Evolutionary conservation across 2,113 vertebrate species (phyloP).

Genomic region (Caretta caretta): DNA sequence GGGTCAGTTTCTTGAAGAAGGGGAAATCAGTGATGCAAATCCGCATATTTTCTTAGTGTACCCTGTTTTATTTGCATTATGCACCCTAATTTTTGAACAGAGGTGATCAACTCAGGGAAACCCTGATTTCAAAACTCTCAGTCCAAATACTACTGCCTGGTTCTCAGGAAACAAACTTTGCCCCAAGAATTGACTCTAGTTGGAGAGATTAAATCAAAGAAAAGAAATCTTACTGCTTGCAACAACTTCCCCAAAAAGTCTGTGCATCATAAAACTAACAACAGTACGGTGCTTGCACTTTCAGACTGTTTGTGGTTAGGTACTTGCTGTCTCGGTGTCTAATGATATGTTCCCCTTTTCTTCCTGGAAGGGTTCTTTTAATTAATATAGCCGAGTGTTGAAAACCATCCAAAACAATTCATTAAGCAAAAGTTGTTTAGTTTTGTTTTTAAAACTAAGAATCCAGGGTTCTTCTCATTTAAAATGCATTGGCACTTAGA

Average conservation of each 20-base stretch:
- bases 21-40: background rate
- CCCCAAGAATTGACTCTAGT: background rate
- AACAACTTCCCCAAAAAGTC: background rate
- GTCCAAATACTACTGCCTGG: background rate
- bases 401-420: background rate
- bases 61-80: background rate
- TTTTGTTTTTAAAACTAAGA: background rate
- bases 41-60: no score
- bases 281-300: background rate
- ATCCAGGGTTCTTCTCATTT: background rate
- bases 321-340: background rate
- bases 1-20: background rate
- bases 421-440: background rate
- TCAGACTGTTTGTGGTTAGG: background rate
- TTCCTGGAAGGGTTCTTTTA: background rate
- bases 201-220: background rate
- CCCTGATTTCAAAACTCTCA: background rate
- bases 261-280: background rate
- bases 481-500: background rate
- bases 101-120: no score
- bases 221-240: background rate
- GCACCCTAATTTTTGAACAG: background rate
- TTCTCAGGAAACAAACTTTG: background rate
- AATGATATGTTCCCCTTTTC: background rate
- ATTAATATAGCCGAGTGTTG: background rate